Conservation (phyloP, 1,140 invertebrate genomes). For the Drosophila truncata region DNA sequence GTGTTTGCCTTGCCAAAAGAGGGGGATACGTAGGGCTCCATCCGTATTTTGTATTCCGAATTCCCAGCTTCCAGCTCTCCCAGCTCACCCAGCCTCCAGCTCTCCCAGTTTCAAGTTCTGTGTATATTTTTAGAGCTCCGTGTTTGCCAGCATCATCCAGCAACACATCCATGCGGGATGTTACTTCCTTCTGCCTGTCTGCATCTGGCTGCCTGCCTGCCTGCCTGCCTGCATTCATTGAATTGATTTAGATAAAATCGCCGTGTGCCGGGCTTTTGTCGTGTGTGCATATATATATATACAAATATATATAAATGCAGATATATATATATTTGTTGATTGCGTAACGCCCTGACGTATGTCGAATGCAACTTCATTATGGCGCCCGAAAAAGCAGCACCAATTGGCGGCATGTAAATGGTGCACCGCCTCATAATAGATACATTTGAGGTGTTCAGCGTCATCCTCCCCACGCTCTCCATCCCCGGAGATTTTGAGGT, state of each 20-base stretch:
- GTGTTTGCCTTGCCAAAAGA: conserved; percentile 32
- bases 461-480: background rate
- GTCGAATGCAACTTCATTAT: conserved; percentile 63
- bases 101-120: conserved; percentile 20
- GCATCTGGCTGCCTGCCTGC: conserved; percentile 45
- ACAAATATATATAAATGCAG: background rate
- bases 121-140: conserved; percentile 60
- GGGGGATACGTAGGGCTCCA: no score
- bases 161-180: conserved; percentile 50
- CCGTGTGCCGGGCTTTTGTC: conserved; percentile 30
- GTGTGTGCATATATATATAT: conserved; percentile 7
- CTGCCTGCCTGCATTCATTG: conserved; percentile 62
- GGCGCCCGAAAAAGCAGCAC: conserved; percentile 22
- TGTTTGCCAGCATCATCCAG: conserved; percentile 31
- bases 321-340: conserved; percentile 68
- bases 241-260: conserved; percentile 81
- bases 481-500: conserved; percentile 16
- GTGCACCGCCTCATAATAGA: conserved; percentile 39
- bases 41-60: conserved; percentile 16
- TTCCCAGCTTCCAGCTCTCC: conserved; percentile 13
- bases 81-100: conserved; percentile 10
- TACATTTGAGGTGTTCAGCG: conserved; percentile 45
- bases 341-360: conserved; percentile 57
- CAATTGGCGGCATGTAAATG: conserved; percentile 55
- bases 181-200: conserved; percentile 26